Evolutionary conservation across 1,140 invertebrate genomes (phyloP), one percentile per base, ranked within the genome.

Genomic region (Euschistus heros): DNA sequence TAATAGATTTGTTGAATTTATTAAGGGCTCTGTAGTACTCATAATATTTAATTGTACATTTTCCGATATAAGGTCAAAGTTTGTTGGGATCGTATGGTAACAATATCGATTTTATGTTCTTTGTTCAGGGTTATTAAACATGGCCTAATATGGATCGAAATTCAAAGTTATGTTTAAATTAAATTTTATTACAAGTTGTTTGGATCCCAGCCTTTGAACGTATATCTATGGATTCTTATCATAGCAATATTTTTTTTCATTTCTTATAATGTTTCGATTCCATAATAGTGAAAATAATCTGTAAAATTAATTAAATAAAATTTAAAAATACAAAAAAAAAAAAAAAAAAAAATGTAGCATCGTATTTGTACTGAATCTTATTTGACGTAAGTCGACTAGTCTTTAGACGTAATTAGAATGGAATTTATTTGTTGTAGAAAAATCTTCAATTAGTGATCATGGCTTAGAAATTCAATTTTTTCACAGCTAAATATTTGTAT

Each of bases 401-500:
- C 63, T 64, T 64, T 64, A 64, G 63, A 33, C 50, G 30, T 64
- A 61, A 61, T 61, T 61, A 61, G 20, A 64, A 2, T 54, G 46
- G 47, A 18, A 52, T 54, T 64, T 42, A 24, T 57, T 57, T 61
- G 26, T 61, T 61, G 55, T 22, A 22, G 17, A 17, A 59, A 26
- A 22, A 20, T 61, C 26, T 37, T 61, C 33, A 22, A 17, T 61
- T 46, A 22, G 37, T 33, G 24, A 22, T 42, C 47, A 64, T 44
- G 30, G 46, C 47, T 37, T 64, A 42, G 30, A n/a, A 26, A 30
- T 55, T 54, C 26, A 62, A n/a, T n/a, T 18, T 64, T 33, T 55
- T 18, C 26, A 17, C 30, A 18, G 62, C 26, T 50, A 26, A 30
- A 50, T 63, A 52, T 47, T 47, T 30, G 44, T 30, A 52, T 15